Percentiles rank a stretch among this genome's conserved stretches.
These are phyloP conservation scores for Tragelaphus strepsiceros DNA, from an alignment of 2,113 vertebrate genomes.

Conservation along the genomic window DNA sequence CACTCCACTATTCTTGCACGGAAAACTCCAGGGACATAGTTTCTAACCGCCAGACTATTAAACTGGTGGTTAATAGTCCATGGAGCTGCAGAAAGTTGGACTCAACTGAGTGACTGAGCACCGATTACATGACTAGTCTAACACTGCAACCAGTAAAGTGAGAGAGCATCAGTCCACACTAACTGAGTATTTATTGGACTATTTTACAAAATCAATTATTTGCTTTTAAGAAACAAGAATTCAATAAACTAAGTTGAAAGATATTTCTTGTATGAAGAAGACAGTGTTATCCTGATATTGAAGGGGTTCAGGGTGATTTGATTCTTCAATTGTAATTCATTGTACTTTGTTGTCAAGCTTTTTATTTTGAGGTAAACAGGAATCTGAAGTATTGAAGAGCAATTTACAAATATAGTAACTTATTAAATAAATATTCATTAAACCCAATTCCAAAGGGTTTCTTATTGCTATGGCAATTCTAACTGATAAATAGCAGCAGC, in stretches of 20 bases:
- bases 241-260: neutral
- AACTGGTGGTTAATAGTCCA: no score
- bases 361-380: neutral
- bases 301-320: neutral
- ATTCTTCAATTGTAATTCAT: neutral
- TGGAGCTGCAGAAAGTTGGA: no score
- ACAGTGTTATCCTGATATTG: neutral
- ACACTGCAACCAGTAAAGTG: neutral
- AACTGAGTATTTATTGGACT: neutral
- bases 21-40: no score
- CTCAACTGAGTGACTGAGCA: no score
- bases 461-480: neutral
- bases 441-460: neutral
- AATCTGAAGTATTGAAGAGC: neutral
- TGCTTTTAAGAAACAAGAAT: neutral
- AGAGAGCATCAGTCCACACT: neutral
- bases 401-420: neutral
- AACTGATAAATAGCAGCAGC: neutral
- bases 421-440: neutral
- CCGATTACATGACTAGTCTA: neutral
- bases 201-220: neutral
- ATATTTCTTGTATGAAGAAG: constrained; percentile 12
- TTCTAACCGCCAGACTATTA: no score
- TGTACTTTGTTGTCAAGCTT: neutral
- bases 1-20: no score